phyloP scores from a whole-genome alignment of 1,140 invertebrate species.

The Aphelinus certus region DNA sequence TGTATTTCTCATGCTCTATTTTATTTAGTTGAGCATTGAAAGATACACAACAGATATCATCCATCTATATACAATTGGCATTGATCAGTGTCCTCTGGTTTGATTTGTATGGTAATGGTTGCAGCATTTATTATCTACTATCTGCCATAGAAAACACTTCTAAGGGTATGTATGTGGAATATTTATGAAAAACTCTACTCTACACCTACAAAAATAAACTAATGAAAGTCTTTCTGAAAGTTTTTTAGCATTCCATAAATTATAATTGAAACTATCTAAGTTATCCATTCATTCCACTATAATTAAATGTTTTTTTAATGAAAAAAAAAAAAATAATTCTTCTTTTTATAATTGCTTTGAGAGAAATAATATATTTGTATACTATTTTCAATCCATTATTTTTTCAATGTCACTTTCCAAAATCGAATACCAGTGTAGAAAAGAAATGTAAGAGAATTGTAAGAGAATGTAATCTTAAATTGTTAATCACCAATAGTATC shows the following conservation, averaged over 20 bases:
- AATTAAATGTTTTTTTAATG: slow-evolving; percentile 36
- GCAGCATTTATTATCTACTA: slow-evolving; percentile 37
- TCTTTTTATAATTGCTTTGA: slow-evolving; percentile 40
- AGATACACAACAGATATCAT: slow-evolving; percentile 38
- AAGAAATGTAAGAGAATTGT: slow-evolving; percentile 23
- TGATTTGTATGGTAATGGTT: slow-evolving; percentile 31
- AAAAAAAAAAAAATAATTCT: slow-evolving; percentile 38
- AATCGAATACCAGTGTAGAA: slow-evolving; percentile 25
- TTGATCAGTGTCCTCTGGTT: slow-evolving; percentile 28
- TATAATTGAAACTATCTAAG: slow-evolving; percentile 34
- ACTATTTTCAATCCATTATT: slow-evolving; percentile 34
- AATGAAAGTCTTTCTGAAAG: slow-evolving; percentile 31
- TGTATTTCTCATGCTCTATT: slow-evolving; percentile 36
- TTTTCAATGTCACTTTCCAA: slow-evolving; percentile 29
- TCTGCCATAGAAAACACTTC: slow-evolving; percentile 39
- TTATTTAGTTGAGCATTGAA: slow-evolving; percentile 41
- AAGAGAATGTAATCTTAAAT: no score
- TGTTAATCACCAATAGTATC: no score
- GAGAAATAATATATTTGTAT: slow-evolving; percentile 41
- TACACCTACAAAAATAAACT: slow-evolving; percentile 37
- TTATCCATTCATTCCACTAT: slow-evolving; percentile 32
- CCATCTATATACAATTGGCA: slow-evolving; percentile 28
- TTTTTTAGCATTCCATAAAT: slow-evolving; percentile 27
- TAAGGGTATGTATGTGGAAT: slow-evolving; percentile 36
- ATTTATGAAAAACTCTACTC: slow-evolving; percentile 31